Evolutionary conservation across 2,888 invertebrate species (phyloP).

Genomic region (Rhopalosiphum nymphaeae): DNA sequence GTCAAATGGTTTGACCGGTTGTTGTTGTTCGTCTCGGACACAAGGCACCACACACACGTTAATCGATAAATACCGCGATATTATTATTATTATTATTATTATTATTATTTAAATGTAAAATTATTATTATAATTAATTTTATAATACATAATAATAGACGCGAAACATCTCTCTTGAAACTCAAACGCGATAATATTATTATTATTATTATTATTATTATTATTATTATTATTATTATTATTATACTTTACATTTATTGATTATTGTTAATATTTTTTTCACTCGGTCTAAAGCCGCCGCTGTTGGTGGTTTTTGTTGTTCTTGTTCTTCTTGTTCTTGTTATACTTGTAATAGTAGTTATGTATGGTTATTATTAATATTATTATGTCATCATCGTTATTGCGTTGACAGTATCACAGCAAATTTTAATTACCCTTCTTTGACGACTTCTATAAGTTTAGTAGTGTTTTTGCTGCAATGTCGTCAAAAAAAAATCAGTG

Average conservation of each 20-base stretch:
- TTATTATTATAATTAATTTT: slow-evolving; percentile 54
- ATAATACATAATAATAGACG: slow-evolving; percentile 50
- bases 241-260: slow-evolving; percentile 47
- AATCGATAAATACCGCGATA: slow-evolving; percentile 56
- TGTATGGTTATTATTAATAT: slow-evolving; percentile 42
- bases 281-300: slow-evolving; percentile 44
- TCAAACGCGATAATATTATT: slow-evolving; percentile 56
- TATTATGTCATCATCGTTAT: slow-evolving; percentile 33
- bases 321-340: slow-evolving; percentile 59
- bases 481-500: not conserved
- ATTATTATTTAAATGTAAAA: slow-evolving; percentile 56
- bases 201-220: slow-evolving; percentile 42
- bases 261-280: slow-evolving; percentile 60
- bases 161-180: slow-evolving; percentile 30
- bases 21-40: slow-evolving; percentile 65
- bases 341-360: slow-evolving; percentile 55
- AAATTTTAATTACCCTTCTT: slow-evolving; percentile 28
- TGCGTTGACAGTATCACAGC: slow-evolving; percentile 21
- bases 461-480: slow-evolving; percentile 27
- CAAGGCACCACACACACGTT: slow-evolving; percentile 63
- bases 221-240: slow-evolving; percentile 55
- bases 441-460: slow-evolving; percentile 22
- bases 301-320: slow-evolving; percentile 45
- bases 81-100: slow-evolving; percentile 55
- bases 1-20: slow-evolving; percentile 66